Conservation (phyloP, 2,888 invertebrate genomes). For the Archips xylosteana region DNA sequence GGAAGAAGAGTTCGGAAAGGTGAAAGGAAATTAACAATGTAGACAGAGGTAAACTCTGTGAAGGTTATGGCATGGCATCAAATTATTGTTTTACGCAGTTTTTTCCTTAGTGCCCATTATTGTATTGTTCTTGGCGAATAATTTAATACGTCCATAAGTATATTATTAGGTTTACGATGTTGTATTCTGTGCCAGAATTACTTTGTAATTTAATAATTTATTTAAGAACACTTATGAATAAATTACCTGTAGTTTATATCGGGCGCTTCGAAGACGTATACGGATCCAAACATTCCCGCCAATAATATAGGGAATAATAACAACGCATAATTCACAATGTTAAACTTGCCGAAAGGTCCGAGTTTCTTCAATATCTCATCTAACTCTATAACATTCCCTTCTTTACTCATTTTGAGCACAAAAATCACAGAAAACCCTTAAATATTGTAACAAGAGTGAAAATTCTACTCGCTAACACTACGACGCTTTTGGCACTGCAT, state of each 20-base stretch:
- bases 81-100: not conserved
- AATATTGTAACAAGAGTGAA: slow-evolving; percentile 47
- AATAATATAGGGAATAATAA: slow-evolving; percentile 74
- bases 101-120: not conserved
- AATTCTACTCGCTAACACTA: slow-evolving; percentile 24
- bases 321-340: slow-evolving; percentile 74
- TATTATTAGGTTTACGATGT: not conserved
- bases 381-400: slow-evolving; percentile 57
- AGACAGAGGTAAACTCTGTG: not conserved
- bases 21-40: not conserved
- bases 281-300: slow-evolving; percentile 77
- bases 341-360: slow-evolving; percentile 77
- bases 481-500: slow-evolving; percentile 25
- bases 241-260: slow-evolving; percentile 74
- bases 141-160: not conserved
- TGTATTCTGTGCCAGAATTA: not conserved
- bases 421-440: slow-evolving; percentile 46
- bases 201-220: slow-evolving; percentile 3
- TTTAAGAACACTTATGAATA: slow-evolving; percentile 4
- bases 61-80: not conserved
- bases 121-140: not conserved
- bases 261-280: slow-evolving; percentile 76
- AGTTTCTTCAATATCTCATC: slow-evolving; percentile 69
- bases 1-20: too few relatives aligned
- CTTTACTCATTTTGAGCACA: slow-evolving; percentile 61